phyloP scores from a whole-genome alignment of 2,797 vertebrate genomes.

The Sebastolobus altivelis region DNA sequence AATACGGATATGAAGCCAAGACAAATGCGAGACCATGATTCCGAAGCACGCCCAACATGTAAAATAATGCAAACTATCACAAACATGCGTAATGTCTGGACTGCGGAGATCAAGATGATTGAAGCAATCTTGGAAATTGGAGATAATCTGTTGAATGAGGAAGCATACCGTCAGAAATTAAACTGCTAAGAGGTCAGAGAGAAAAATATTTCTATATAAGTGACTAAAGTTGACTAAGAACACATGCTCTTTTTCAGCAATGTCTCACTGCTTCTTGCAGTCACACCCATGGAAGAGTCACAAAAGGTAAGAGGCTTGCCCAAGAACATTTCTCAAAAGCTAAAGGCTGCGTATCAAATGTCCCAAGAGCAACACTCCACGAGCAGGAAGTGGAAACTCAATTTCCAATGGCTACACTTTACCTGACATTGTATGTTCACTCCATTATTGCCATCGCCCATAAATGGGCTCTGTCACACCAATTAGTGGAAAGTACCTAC shows the following conservation, averaged over 20 bases:
- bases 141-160: slow-evolving; percentile 41
- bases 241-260: neutral
- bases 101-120: neutral
- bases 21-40: slow-evolving; percentile 34
- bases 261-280: neutral
- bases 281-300: neutral
- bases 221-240: slow-evolving; percentile 11
- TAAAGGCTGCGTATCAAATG: slow-evolving; percentile 14
- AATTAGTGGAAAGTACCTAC: slow-evolving; percentile 48
- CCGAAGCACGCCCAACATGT: slow-evolving; percentile 10
- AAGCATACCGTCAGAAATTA: slow-evolving; percentile 43
- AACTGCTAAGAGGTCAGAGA: slow-evolving; percentile 38
- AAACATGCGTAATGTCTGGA: slow-evolving; percentile 37
- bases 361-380: neutral
- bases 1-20: slow-evolving; percentile 13
- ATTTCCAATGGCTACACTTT: slow-evolving; percentile 23
- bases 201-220: slow-evolving; percentile 21
- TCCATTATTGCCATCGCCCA: slow-evolving; percentile 13
- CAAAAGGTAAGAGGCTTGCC: neutral
- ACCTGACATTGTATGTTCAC: slow-evolving; percentile 18
- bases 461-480: slow-evolving; percentile 44
- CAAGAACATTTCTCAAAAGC: slow-evolving; percentile 9
- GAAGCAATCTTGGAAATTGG: slow-evolving; percentile 22
- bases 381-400: slow-evolving; percentile 12
- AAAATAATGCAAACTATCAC: slow-evolving; percentile 50